Evolutionary conservation across 2,888 invertebrate species (phyloP), one percentile per base, ranked within the genome.

Genomic region (Oscheius myriophilus): DNA sequence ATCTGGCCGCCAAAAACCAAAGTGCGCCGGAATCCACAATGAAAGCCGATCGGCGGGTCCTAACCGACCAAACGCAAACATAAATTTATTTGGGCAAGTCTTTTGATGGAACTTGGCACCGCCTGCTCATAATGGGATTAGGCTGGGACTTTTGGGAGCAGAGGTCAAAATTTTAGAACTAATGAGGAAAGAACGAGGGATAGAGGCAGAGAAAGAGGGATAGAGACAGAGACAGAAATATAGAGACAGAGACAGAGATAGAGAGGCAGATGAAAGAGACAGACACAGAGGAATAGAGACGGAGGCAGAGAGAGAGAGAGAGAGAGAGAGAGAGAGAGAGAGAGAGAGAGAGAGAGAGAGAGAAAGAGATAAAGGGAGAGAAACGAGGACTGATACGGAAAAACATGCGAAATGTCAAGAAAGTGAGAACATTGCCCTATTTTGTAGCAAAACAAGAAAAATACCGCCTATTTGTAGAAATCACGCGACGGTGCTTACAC

Each of bases 291-390:
- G 18, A 18, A 18, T 18, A 9, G 21, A 41, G 61, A 43, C 14
- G 25, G 16, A 21, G 49, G 26, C 26, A 23, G 49, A 46, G 62
- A 46, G 62, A 26, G 21, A 41, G 61, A 43, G 18, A 49, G 16
- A 21, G 49, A 49, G 49, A 23, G 49, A 46, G 62, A 46, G 62
- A 62, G 49, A 61, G 18, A 46, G 12, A 9, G 25, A 46, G 33
- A 62, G 33, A 43, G 9, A 49, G 18, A 43, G 18, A 49, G 21
- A 61, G 43, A 49, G n/a, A n/a, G 26, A 14, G 62, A 25, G n/a
- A 46, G 9, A 21, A 43, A 39, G 14, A 21, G 1, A 18, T 43
- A 41, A 59, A 46, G 41, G 18, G 23, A 33, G 25, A 21, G 16
- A 23, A 23, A 9, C 6, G 57, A 49, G 11, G 23, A 33, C 26